Evolutionary conservation across 2,797 vertebrate genomes (phyloP).

Genomic region (Silurus aristotelis): DNA sequence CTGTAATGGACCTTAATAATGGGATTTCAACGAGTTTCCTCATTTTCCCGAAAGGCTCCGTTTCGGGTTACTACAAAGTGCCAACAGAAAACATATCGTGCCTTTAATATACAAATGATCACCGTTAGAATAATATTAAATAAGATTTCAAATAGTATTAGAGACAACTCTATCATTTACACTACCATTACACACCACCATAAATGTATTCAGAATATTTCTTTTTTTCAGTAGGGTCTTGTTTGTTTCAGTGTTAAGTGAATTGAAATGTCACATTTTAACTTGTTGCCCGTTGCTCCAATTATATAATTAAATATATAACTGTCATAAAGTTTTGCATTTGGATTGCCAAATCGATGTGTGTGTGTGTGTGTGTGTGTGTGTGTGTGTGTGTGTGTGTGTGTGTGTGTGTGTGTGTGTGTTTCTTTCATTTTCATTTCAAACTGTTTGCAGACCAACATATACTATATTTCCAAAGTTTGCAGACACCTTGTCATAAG

Average conservation of each 20-base stretch:
- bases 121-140: not conserved
- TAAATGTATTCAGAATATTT: not conserved
- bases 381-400: no score
- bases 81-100: not conserved
- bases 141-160: not conserved
- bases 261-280: not conserved
- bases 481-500: no score
- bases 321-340: constrained; percentile 1
- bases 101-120: not conserved
- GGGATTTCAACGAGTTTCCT: not conserved
- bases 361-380: not conserved
- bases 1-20: not conserved
- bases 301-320: constrained; percentile 1
- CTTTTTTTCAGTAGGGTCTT: not conserved
- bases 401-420: not conserved
- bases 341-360: not conserved
- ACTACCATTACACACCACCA: not conserved
- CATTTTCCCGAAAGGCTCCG: not conserved
- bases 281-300: not conserved
- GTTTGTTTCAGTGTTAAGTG: not conserved
- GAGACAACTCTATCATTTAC: not conserved
- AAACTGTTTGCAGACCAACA: not conserved
- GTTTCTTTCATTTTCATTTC: constrained; percentile 10
- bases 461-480: not conserved
- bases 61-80: not conserved